Conservation (phyloP, 2,797 vertebrate genomes). For the Pampus argenteus region DNA sequence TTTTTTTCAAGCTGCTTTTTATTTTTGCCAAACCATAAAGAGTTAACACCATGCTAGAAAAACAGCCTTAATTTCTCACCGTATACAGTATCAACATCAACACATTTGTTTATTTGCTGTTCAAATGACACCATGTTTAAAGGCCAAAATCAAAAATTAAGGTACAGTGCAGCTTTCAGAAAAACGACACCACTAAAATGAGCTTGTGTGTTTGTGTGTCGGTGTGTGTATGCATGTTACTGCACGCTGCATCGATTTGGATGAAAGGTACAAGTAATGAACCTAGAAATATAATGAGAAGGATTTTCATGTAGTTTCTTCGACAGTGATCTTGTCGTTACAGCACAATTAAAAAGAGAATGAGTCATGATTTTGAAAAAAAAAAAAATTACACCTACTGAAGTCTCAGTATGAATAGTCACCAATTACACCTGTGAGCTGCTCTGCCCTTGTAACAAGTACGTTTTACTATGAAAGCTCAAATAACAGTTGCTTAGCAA, state of each 20-base stretch:
- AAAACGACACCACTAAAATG: slow-evolving; percentile 43
- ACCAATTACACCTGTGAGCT: slow-evolving; percentile 50
- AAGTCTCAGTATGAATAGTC: slow-evolving; percentile 48
- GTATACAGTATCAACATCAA: slow-evolving; percentile 4
- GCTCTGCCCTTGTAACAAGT: slow-evolving; percentile 33
- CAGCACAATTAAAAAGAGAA: slow-evolving; percentile 61
- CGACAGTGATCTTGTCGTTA: slow-evolving; percentile 48
- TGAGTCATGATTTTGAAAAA: slow-evolving; percentile 49
- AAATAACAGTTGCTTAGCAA: slow-evolving; percentile 2
- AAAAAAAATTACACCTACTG: slow-evolving; percentile 49
- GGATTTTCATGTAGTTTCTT: slow-evolving; percentile 40
- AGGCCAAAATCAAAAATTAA: slow-evolving; percentile 43
- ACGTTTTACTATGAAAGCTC: slow-evolving; percentile 17
- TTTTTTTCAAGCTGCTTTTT: slow-evolving; percentile 44
- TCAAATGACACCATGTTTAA: slow-evolving; percentile 32
- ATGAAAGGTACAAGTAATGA: slow-evolving; percentile 46
- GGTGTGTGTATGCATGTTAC: background rate
- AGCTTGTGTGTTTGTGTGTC: slow-evolving; percentile 24
- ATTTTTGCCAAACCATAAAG: slow-evolving; percentile 51
- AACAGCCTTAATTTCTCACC: slow-evolving; percentile 29
- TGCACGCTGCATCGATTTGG: background rate
- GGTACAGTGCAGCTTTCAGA: slow-evolving; percentile 43
- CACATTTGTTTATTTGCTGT: slow-evolving; percentile 44
- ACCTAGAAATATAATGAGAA: slow-evolving; percentile 59
- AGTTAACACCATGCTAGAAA: slow-evolving; percentile 36